Evolutionary conservation across 2,797 vertebrate genomes (phyloP), one percentile per base, ranked within the genome.

Genomic region (Phalanger gymnotis): DNA sequence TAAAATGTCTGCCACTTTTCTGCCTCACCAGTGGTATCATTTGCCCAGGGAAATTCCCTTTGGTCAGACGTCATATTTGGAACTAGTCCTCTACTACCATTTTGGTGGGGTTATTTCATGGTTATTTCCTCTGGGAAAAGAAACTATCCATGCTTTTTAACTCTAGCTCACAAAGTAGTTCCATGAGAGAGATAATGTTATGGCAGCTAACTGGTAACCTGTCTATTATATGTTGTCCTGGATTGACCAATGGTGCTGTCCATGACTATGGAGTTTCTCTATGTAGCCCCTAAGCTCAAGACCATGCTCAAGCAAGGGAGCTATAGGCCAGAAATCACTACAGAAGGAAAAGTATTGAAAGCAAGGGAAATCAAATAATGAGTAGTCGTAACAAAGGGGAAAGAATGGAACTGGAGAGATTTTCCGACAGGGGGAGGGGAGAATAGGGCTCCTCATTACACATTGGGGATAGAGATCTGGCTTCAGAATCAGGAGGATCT

Each of bases 121-220:
- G 58, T 55, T 1, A 92, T 73, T 94, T n/a, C n/a, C 94, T 93
- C 89, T 40, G 31, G 90, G 57, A 57, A 92, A 94, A 90, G 7
- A 14, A 34, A 89, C 34, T 22, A 54, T 51, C 0, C 0, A 13
- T 92, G 53, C 55, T 52, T 95, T 91, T 95, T 25, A 51, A 58
- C 28, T 12, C 5, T 28, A 89, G 52, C 19, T 81, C 13, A 0
- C 0, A 53, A 25, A 34, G 94, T 51, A 93, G 25, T 25, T 2
- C 61, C 73, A 47, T 47, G 73, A 47, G 22, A 27, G 7, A 81
- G 9, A 47, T 73, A 2, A 40, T 51, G 40, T 51, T 47, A 81
- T 7, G 52, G 30, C 51, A 31, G 66, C 9, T 89, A 14, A 22
- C 91, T 56, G 54, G 28, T 19, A 51, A n/a, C 66, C 91, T 55